Percentiles rank a stretch among this genome's conserved stretches.
These are phyloP conservation scores for Scaptodrosophila lebanonensis DNA, from an alignment of 1,140 invertebrate species.

Conservation along the genomic window DNA sequence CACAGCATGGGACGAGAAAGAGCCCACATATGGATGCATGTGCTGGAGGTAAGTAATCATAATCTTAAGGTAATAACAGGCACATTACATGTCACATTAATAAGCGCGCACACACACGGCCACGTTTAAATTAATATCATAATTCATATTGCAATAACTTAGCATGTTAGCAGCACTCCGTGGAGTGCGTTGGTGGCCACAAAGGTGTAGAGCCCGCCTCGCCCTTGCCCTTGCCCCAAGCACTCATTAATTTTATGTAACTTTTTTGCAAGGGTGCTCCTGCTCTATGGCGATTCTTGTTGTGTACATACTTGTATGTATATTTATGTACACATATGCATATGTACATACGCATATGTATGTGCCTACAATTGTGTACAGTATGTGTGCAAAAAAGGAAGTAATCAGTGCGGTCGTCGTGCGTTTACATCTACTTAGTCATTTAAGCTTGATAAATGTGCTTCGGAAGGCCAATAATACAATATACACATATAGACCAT, in stretches of 20 bases:
- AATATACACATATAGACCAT: slow-evolving; percentile 9
- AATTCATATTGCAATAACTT: slow-evolving; percentile 72
- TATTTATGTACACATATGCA: too few species aligned
- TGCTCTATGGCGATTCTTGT: background rate
- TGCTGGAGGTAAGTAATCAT: slow-evolving; percentile 62
- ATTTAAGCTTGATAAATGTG: slow-evolving; percentile 69
- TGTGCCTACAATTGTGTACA: slow-evolving; percentile 15
- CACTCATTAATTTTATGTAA: slow-evolving; percentile 75
- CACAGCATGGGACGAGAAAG: background rate
- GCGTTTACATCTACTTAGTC: slow-evolving; percentile 59
- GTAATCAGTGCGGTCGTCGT: slow-evolving; percentile 47
- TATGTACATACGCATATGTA: too few species aligned
- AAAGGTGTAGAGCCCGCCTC: slow-evolving; percentile 3
- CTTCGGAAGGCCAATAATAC: slow-evolving; percentile 9
- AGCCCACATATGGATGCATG: slow-evolving; percentile 14
- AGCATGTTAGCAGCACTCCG: slow-evolving; percentile 46
- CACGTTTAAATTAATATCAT: slow-evolving; percentile 69
- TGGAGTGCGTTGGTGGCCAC: background rate
- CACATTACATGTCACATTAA: slow-evolving; percentile 74
- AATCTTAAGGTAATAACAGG: slow-evolving; percentile 73
- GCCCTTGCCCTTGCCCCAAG: too few species aligned
- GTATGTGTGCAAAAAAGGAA: slow-evolving; percentile 50
- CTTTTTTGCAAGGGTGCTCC: slow-evolving; percentile 41
- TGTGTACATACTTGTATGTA: too few species aligned
- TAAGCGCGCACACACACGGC: slow-evolving; percentile 38